Conservation (phyloP, 2,797 vertebrate species). For the Cygnus olor region DNA sequence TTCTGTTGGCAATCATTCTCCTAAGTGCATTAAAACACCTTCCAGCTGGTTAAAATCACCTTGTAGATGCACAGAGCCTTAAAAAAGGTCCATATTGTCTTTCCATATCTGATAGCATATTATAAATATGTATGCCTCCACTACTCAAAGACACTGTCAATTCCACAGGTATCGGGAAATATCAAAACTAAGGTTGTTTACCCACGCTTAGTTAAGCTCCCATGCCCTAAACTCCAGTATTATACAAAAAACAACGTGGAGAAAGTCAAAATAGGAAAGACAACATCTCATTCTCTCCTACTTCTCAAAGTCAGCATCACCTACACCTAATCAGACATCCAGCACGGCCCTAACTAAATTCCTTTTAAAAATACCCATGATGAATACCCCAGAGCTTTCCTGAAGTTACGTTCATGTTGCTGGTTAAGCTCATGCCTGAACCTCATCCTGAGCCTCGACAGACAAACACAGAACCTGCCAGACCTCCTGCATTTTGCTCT, state of each 20-base stretch:
- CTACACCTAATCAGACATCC: not conserved
- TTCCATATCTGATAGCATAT: not conserved
- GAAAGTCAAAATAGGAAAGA: not conserved
- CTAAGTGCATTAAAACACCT: not conserved
- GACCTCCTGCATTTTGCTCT: not conserved
- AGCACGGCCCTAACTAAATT: not conserved
- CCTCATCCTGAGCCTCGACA: not conserved
- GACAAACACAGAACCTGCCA: not conserved
- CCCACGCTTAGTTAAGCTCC: not conserved
- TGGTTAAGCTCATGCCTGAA: not conserved
- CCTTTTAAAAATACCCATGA: not conserved
- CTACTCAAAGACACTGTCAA: not conserved
- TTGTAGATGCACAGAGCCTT: not conserved
- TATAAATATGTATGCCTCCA: not conserved
- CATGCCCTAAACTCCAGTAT: not conserved
- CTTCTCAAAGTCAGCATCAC: not conserved
- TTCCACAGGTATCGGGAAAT: not conserved
- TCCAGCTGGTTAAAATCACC: not conserved
- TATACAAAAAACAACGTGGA: fast-evolving
- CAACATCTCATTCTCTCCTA: not conserved
- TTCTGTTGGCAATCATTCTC: not conserved
- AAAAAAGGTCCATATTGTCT: not conserved
- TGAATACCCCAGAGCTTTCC: not conserved
- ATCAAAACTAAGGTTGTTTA: not conserved
- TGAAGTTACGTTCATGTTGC: not conserved